phyloP scores from a whole-genome alignment of 2,113 vertebrate genomes.

The Lasiurus borealis region DNA sequence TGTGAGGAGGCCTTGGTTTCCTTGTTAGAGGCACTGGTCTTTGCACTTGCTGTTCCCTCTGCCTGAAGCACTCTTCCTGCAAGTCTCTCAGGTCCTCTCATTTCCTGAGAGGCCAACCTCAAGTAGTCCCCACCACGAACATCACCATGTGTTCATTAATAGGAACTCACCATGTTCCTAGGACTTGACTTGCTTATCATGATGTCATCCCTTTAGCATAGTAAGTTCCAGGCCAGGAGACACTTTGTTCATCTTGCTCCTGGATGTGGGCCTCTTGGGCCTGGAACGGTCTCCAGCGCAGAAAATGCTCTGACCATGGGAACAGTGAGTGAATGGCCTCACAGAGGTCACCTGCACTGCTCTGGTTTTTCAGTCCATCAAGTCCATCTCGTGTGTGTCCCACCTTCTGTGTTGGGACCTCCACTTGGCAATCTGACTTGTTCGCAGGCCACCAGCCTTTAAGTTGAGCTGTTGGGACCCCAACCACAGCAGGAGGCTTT shows the following conservation, averaged over 20 bases:
- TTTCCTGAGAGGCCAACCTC: background rate
- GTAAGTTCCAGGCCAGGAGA: background rate
- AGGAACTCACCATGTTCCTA: background rate
- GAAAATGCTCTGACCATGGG: background rate
- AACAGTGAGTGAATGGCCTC: background rate
- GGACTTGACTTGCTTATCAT: background rate
- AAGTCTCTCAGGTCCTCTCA: background rate
- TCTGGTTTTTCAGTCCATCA: background rate
- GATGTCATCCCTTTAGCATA: background rate
- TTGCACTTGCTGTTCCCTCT: background rate
- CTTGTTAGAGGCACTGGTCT: background rate
- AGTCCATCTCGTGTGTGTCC: background rate
- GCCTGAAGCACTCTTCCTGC: background rate
- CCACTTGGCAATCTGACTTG: background rate
- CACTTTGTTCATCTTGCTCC: background rate
- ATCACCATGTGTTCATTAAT: background rate
- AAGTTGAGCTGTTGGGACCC: background rate
- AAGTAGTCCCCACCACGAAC: background rate
- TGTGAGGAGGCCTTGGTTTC: background rate
- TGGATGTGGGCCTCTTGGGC: background rate
- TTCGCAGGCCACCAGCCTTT: background rate
- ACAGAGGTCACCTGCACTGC: fast-evolving
- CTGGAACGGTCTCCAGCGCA: background rate
- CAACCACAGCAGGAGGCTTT: background rate
- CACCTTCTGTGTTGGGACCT: background rate